phyloP scores from a whole-genome alignment of 2,888 invertebrate genomes.

The Nephrotoma flavescens region DNA sequence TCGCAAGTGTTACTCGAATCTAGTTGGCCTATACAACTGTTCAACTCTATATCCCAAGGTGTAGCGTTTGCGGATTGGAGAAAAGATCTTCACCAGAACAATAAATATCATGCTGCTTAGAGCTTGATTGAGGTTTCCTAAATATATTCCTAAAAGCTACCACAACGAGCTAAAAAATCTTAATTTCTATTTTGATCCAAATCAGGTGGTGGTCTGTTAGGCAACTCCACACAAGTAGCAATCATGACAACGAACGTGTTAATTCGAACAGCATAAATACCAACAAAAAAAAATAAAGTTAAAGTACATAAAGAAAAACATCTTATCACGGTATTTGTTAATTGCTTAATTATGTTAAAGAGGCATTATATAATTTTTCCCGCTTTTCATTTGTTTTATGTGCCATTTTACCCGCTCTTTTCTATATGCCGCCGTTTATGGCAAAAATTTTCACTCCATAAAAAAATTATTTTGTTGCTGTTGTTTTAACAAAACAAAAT shows the following conservation, averaged over 20 bases:
- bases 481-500: not conserved
- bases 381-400: not conserved
- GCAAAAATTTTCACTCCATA: not conserved
- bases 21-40: no score
- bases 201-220: no score
- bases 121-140: no score
- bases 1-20: no score
- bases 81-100: no score
- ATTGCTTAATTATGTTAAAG: conserved; percentile 21
- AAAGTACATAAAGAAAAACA: not conserved
- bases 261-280: not conserved
- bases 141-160: no score
- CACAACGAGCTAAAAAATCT: no score
- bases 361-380: conserved; percentile 10
- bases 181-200: no score
- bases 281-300: not conserved
- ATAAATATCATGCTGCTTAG: no score
- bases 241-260: not conserved
- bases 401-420: not conserved
- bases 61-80: no score
- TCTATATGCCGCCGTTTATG: not conserved
- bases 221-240: not conserved
- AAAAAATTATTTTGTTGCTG: not conserved
- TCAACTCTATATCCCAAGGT: no score
- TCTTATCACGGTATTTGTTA: conserved; percentile 18